These are phyloP conservation scores for Eulithis prunata DNA, from an alignment of 2,888 invertebrate genomes.

Conservation along the genomic window DNA sequence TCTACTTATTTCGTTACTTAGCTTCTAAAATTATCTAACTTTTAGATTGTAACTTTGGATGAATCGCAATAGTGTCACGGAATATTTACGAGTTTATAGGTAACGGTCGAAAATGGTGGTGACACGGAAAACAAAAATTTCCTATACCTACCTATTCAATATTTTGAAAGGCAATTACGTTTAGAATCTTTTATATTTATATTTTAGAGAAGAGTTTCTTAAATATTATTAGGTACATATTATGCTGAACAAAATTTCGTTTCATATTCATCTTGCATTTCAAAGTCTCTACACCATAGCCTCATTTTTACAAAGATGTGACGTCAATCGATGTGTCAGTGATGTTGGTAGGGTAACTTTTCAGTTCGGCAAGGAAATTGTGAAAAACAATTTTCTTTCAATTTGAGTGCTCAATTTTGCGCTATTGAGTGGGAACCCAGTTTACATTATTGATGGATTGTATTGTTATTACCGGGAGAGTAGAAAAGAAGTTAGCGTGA, in stretches of 20 bases:
- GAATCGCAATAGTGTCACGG: no score
- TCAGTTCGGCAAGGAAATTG: conserved; percentile 60
- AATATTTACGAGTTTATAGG: no score
- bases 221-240: no score
- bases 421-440: conserved; percentile 72
- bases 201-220: no score
- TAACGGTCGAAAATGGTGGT: no score
- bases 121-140: no score
- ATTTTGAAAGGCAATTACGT: no score
- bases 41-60: no score
- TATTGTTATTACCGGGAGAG: conserved; percentile 44
- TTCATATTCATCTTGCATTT: background rate
- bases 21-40: no score
- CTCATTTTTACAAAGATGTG: conserved; percentile 73
- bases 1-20: no score
- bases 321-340: conserved; percentile 81
- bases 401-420: conserved; percentile 76
- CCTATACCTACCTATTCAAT: no score
- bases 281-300: background rate
- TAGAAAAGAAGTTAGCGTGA: conserved; percentile 22
- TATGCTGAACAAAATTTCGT: background rate
- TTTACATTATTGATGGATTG: conserved; percentile 63
- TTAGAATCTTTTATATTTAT: no score
- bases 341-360: conserved; percentile 77
- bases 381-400: conserved; percentile 74